Evolutionary conservation across 2,113 vertebrate genomes (phyloP).

Genomic region (Elgaria multicarinata): DNA sequence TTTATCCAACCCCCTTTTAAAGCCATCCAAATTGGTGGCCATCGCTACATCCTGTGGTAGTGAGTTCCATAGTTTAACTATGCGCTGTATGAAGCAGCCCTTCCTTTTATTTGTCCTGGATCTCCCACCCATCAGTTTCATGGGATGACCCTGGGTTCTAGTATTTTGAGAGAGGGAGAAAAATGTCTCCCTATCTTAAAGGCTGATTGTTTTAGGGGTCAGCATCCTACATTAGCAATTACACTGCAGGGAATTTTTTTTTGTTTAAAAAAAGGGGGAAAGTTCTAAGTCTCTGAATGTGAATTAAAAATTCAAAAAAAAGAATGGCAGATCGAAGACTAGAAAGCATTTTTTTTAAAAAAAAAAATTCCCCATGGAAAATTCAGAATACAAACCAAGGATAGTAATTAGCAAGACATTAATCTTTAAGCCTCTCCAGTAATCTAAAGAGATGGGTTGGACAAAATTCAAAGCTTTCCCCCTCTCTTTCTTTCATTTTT

Average conservation of each 20-base stretch:
- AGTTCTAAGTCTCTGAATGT: constrained; percentile 3
- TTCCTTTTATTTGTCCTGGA: no score
- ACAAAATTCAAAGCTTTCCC: background rate
- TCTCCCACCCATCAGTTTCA: no score
- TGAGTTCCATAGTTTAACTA: no score
- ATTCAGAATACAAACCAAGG: background rate
- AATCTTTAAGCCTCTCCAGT: background rate
- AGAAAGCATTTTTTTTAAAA: background rate
- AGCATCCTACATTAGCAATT: background rate
- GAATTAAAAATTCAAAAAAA: constrained; percentile 7
- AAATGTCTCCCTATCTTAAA: no score
- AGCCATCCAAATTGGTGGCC: no score
- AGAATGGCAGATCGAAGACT: background rate
- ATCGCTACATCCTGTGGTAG: no score
- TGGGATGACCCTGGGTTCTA: no score
- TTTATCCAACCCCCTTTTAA: no score
- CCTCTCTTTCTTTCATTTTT: background rate
- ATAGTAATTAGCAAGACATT: background rate
- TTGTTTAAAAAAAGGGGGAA: no score
- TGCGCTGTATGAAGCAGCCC: no score
- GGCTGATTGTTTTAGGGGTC: background rate
- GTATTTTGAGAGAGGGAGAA: no score
- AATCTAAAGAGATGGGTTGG: constrained; percentile 6
- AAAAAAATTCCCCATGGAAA: constrained; percentile 11
- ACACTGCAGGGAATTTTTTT: background rate